Conservation (phyloP, 2,888 invertebrate species). For the Lithophane ornitopus region DNA sequence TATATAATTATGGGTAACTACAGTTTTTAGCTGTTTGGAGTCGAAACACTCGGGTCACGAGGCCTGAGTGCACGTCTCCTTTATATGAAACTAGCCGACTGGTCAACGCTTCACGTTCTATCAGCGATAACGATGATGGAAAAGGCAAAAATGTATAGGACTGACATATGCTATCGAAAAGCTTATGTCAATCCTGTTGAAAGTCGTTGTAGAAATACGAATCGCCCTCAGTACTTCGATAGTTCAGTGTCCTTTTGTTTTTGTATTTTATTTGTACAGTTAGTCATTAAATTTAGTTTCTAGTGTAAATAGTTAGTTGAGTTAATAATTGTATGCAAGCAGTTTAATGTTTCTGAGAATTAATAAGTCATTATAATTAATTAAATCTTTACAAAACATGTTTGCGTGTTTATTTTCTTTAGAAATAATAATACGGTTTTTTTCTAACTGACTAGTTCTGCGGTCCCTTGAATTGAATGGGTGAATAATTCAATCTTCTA, state of each 20-base stretch:
- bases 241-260: no score
- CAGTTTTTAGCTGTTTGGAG: background rate
- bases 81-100: no score
- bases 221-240: no score
- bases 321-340: background rate
- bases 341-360: background rate
- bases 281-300: background rate
- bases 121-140: no score
- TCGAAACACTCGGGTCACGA: background rate
- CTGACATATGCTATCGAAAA: no score
- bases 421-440: background rate
- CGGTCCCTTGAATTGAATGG: background rate
- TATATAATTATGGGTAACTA: background rate
- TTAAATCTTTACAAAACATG: conserved; percentile 1
- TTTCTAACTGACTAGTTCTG: background rate
- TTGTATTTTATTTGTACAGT: background rate
- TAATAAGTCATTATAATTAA: background rate
- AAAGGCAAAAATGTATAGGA: no score
- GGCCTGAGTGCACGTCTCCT: no score
- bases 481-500: background rate
- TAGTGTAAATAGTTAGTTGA: background rate
- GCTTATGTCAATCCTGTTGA: no score
- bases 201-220: no score
- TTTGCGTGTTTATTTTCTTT: background rate
- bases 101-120: no score